Evolutionary conservation across 2,888 invertebrate species (phyloP).

Genomic region (Sminthurinus aureus): DNA sequence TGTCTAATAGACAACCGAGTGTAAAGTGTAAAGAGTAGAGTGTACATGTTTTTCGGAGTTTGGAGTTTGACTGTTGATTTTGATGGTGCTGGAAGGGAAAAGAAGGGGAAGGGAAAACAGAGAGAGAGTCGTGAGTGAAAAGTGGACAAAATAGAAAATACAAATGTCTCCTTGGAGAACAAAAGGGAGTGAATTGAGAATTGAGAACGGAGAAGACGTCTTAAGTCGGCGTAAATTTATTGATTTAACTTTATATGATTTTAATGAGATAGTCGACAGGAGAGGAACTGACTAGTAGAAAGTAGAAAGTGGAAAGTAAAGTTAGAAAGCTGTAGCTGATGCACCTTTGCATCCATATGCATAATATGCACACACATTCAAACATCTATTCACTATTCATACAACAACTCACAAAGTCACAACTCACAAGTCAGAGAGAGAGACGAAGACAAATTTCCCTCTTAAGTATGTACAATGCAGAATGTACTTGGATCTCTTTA

Average conservation of each 20-base stretch:
- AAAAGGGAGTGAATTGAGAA: background rate
- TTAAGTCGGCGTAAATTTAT: constrained; percentile 28
- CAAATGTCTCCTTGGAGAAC: constrained; percentile 32
- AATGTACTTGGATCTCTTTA: no score
- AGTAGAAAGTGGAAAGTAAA: background rate
- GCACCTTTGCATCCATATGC: background rate
- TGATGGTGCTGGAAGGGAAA: background rate
- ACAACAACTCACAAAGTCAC: no score
- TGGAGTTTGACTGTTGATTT: background rate
- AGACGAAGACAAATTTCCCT: no score
- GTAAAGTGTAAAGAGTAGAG: no score
- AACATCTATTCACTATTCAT: no score
- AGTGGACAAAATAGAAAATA: constrained; percentile 6
- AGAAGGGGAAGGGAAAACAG: background rate
- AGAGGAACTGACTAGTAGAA: no score
- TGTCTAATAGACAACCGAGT: no score
- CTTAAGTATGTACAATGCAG: no score
- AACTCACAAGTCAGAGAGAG: no score
- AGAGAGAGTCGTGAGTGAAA: background rate
- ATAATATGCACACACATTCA: background rate
- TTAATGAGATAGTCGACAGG: constrained; percentile 13
- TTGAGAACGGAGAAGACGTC: background rate
- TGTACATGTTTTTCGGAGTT: no score
- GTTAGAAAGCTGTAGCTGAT: background rate
- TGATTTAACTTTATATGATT: constrained; percentile 29